Evolutionary conservation across 2,888 invertebrate species (phyloP).

Genomic region (Conomelus anceps): DNA sequence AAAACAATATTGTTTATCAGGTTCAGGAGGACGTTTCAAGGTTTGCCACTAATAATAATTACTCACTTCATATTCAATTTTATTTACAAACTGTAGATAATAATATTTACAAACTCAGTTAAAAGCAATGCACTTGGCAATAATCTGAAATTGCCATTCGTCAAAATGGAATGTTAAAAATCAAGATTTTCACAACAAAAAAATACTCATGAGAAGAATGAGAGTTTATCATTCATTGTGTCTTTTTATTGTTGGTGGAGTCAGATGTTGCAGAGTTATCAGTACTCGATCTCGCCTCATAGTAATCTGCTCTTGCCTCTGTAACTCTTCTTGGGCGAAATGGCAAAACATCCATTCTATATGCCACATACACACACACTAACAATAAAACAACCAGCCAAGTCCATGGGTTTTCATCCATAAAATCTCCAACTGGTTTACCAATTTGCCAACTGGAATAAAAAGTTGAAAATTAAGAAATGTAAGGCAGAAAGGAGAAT

Average conservation of each 20-base stretch:
- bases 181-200: not conserved
- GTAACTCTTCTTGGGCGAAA: not conserved
- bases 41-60: not conserved
- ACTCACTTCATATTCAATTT: not conserved
- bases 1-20: too few relatives aligned
- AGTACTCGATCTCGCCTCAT: not conserved
- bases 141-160: not conserved
- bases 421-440: not conserved
- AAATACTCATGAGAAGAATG: not conserved
- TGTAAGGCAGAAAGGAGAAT: not conserved
- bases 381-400: not conserved
- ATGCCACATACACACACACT: not conserved
- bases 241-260: not conserved
- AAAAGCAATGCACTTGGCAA: not conserved
- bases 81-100: not conserved
- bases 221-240: not conserved
- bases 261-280: not conserved
- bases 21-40: not conserved
- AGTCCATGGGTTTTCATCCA: not conserved
- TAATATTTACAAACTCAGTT: not conserved
- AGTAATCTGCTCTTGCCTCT: not conserved
- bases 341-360: not conserved
- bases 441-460: not conserved
- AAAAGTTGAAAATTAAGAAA: too few relatives aligned
- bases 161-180: not conserved